Base-by-base conservation (phyloP, 2,888 invertebrate genomes). In the Pyralis farinalis region DNA sequence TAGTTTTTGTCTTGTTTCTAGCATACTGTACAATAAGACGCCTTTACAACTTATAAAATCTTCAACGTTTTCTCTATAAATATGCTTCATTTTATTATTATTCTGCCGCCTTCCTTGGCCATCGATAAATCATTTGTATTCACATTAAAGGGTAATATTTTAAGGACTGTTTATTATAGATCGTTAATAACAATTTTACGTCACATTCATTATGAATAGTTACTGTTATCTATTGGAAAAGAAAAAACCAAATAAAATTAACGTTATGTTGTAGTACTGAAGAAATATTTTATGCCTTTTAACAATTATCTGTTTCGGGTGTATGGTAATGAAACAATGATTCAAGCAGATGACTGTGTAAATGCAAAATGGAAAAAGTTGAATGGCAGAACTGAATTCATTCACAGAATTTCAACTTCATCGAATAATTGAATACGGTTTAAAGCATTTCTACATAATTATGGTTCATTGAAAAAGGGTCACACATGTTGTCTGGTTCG, bases 1-100 rank as follows among this genome's bases (percentile, higher is more conserved):
- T 38, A 41, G 43, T 47, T 55, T 57, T 58, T 54, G 49, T 50
- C 49, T 53, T 48, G 43, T 53, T 50, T 48, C 39, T 39, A 46
- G 34, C 38, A 31, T 28, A 22, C 12, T 9, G 12, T 20, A 4
- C 34, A 21, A 40, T 37, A 40, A 34, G 40, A 37, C 40, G 31
- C 41, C 34, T 11, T 33, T 27, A 28, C 39, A 27, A 39, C 16
- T 39, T 33, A 25, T 7, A 7, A 2, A 7, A n/a, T 7, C 25
- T 25, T 33, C 16, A 7, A 16, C n/a, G 12, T 25, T 25, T 31
- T 20, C 10, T 25, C 38, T n/a, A 30, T 32, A 12, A 30, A 30
- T 32, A 38, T 12, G 10, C 22, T 7, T 22, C 7, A 10, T 22
- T 32, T 12, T 32, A 33, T 38, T 32, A 33, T 39, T 1, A 5